Percentiles rank a stretch among this genome's conserved stretches.
Conservation (phyloP, 2,797 vertebrate genomes). For the Enteromius afrohamiltoni region DNA sequence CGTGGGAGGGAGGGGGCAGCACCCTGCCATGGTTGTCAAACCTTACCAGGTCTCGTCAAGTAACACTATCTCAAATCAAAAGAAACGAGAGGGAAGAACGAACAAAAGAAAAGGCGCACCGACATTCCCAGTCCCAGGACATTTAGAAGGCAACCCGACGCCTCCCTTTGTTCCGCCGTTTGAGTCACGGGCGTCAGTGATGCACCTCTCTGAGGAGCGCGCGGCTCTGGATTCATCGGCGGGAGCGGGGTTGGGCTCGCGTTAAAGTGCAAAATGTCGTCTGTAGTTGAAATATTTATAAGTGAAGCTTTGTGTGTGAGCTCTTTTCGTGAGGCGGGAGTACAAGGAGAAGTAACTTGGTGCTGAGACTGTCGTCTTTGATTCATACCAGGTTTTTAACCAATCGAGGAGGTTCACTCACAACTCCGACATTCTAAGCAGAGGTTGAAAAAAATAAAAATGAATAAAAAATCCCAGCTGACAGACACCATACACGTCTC, state of each 20-base stretch:
- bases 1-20: slow-evolving; percentile 54
- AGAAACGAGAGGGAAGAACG: slow-evolving; percentile 12
- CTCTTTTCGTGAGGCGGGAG: slow-evolving; percentile 75
- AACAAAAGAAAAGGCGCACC: slow-evolving; percentile 72
- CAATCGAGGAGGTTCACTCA: slow-evolving; percentile 70
- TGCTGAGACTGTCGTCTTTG: slow-evolving; percentile 79
- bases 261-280: slow-evolving; percentile 67
- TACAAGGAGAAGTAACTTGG: slow-evolving; percentile 71
- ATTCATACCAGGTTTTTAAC: slow-evolving; percentile 81
- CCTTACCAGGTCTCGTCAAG: slow-evolving; percentile 74
- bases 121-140: slow-evolving; percentile 75
- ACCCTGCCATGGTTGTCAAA: slow-evolving; percentile 74
- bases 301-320: slow-evolving; percentile 70
- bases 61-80: slow-evolving; percentile 71
- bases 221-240: not conserved
- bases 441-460: not conserved
- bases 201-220: slow-evolving; percentile 43
- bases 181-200: slow-evolving; percentile 62
- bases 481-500: slow-evolving; percentile 73
- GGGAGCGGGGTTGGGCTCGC: slow-evolving; percentile 36
- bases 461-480: slow-evolving; percentile 62
- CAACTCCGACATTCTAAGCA: slow-evolving; percentile 78
- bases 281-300: slow-evolving; percentile 84
- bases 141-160: slow-evolving; percentile 63
- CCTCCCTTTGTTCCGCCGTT: slow-evolving; percentile 67